Base-by-base conservation (phyloP, 2,113 vertebrate species). In the Tiliqua scincoides region DNA sequence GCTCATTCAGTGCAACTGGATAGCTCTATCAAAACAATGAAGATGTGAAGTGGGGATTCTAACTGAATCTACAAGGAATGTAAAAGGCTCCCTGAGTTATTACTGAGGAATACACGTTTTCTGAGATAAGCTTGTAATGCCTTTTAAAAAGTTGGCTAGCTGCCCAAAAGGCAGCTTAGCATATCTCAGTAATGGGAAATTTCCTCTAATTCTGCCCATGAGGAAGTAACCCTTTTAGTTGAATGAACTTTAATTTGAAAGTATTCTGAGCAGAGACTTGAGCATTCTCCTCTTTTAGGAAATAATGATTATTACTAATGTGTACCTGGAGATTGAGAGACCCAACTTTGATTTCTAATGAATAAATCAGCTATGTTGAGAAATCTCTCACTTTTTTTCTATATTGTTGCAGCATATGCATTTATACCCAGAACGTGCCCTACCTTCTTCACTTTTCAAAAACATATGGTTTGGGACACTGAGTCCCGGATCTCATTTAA, bases 391-490 rank as follows among this genome's bases (percentile, higher is more conserved):
- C 94, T 89, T 84, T 61, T 35, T 89, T 86, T 37, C 4, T 5
- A 84, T 27, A 54, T 37, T 21, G 40, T 37, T 67, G 43, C 83
- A 89, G 68, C 87, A 83, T 0, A 6, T 18, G 48, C 76, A 0
- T 2, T 85, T 89, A 82, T 32, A 83, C 5, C 1, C 0, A 52
- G 14, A 77, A 1, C 27, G 77, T 54, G 40, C 57, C 83, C 23
- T 83, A 59, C 83, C 57, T 35, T 68, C 43, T 37, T 73, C 20
- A 86, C 30, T 90, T 71, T 75, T 78, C 62, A 21, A 62, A 89
- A 92, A 15, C 80, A 91, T 87, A 79, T 85, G 87, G 72, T 78
- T 88, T 91, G 91, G 83, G 83, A 94, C 83, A 87, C 30, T 90
- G 48, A 79, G 79, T 81, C 87, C 86, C 68, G 52, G 83, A 85